These are phyloP conservation scores for Eupithecia subumbrata DNA, from an alignment of 2,888 invertebrate species.

Conservation along the genomic window DNA sequence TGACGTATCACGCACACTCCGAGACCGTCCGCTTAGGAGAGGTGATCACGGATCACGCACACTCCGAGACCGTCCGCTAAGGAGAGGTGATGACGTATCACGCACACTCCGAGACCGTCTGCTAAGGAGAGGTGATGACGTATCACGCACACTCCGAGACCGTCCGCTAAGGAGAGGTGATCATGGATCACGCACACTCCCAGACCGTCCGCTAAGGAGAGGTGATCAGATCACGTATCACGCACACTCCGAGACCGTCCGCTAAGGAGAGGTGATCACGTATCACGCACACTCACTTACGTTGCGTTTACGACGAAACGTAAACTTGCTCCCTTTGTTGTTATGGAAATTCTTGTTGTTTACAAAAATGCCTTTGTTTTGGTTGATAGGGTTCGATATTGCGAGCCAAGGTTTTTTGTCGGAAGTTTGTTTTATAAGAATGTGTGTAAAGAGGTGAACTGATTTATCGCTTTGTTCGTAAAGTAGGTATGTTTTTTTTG, in stretches of 20 bases:
- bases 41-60: slow-evolving; percentile 35
- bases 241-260: not conserved
- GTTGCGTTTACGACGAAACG: slow-evolving; percentile 15
- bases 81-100: slow-evolving; percentile 34
- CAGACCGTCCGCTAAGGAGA: not conserved
- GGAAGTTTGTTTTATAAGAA: not conserved
- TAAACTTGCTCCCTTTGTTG: slow-evolving; percentile 12
- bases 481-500: not conserved
- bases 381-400: not conserved
- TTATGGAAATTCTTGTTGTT: slow-evolving; percentile 28
- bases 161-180: not conserved
- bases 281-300: slow-evolving; percentile 34
- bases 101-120: not conserved
- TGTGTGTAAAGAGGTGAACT: not conserved
- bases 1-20: slow-evolving; percentile 34
- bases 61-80: not conserved
- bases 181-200: slow-evolving; percentile 34
- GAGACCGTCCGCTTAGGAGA: not conserved
- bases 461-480: not conserved
- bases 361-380: slow-evolving; percentile 11
- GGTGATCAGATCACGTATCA: slow-evolving; percentile 38
- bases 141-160: slow-evolving; percentile 30
- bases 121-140: slow-evolving; percentile 14
- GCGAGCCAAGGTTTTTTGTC: not conserved
- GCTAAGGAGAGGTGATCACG: slow-evolving; percentile 14